phyloP scores from a whole-genome alignment of 53 echinoderm and acorn worm species.

The Hippasteria phrygiana region DNA sequence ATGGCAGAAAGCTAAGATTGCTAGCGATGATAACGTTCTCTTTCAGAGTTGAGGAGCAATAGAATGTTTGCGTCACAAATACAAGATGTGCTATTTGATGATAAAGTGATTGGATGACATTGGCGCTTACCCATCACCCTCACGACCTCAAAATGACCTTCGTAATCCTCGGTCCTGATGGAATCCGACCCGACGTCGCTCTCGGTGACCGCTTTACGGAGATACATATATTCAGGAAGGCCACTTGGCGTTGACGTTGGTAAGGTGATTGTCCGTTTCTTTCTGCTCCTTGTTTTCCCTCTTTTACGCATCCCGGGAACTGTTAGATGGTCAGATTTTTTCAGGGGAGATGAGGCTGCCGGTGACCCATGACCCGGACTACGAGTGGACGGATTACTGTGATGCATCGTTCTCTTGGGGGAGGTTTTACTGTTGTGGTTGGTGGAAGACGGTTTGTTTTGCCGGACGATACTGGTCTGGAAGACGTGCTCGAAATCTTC shows the following conservation, averaged over 20 bases:
- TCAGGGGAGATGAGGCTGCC: background rate
- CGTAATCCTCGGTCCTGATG: slow-evolving; percentile 90
- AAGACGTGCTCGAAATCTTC: slow-evolving; percentile 89
- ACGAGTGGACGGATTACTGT: background rate
- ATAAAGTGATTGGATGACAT: background rate
- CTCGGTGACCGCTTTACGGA: slow-evolving; percentile 82
- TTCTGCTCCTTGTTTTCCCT: slow-evolving; percentile 44
- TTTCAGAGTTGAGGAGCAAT: background rate
- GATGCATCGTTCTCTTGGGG: background rate
- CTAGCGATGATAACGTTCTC: background rate
- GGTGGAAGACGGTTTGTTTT: slow-evolving; percentile 47
- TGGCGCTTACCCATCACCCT: slow-evolving; percentile 52
- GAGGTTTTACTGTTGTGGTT: background rate
- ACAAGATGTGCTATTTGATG: no score
- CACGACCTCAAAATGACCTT: slow-evolving; percentile 75
- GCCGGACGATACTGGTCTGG: slow-evolving; percentile 58
- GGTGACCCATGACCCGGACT: background rate
- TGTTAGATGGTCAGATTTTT: slow-evolving; percentile 32
- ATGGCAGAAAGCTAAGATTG: background rate
- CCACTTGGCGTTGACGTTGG: slow-evolving; percentile 72
- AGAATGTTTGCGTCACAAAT: no score
- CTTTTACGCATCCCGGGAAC: slow-evolving; percentile 39
- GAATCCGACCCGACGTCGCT: slow-evolving; percentile 88
- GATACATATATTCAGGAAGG: slow-evolving; percentile 91
- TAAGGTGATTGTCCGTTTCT: slow-evolving; percentile 41